Conservation (phyloP, 2,113 vertebrate genomes). For the Boleophthalmus pectinirostris region DNA sequence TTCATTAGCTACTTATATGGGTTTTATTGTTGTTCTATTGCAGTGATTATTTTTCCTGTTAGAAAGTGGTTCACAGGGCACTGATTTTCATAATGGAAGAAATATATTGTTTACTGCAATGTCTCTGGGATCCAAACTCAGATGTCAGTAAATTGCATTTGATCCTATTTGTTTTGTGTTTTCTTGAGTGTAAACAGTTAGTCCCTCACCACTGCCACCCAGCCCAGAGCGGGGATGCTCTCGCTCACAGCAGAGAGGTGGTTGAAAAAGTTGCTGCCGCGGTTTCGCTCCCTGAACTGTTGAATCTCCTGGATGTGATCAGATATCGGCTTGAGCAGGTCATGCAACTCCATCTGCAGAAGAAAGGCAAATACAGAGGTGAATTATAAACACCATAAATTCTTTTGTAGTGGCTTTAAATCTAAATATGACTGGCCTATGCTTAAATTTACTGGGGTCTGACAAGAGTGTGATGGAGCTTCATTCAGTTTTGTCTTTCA, state of each 20-base stretch:
- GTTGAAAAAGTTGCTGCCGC: constrained; percentile 92
- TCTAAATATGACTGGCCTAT: neutral
- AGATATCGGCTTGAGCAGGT: constrained; percentile 90
- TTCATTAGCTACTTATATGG: too few species aligned
- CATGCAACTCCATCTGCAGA: constrained; percentile 81
- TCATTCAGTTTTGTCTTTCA: neutral
- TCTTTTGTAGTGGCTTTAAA: neutral
- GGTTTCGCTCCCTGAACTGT: constrained; percentile 90
- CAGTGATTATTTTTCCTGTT: too few species aligned
- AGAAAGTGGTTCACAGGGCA: neutral
- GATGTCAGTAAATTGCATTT: neutral
- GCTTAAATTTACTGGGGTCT: too few species aligned
- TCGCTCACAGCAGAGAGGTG: constrained; percentile 96
- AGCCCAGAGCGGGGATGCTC: constrained; percentile 95
- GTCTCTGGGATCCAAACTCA: neutral
- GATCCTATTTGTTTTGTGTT: neutral
- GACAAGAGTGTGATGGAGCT: neutral
- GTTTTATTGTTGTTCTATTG: too few species aligned
- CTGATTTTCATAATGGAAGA: neutral
- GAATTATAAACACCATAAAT: neutral
- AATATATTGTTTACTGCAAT: neutral
- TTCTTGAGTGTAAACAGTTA: neutral
- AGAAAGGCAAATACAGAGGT: neutral
- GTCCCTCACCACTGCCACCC: constrained; percentile 91
- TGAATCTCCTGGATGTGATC: constrained; percentile 96